These are phyloP conservation scores for Drosophila formosana DNA, from an alignment of 2,888 invertebrate genomes.

Conservation along the genomic window DNA sequence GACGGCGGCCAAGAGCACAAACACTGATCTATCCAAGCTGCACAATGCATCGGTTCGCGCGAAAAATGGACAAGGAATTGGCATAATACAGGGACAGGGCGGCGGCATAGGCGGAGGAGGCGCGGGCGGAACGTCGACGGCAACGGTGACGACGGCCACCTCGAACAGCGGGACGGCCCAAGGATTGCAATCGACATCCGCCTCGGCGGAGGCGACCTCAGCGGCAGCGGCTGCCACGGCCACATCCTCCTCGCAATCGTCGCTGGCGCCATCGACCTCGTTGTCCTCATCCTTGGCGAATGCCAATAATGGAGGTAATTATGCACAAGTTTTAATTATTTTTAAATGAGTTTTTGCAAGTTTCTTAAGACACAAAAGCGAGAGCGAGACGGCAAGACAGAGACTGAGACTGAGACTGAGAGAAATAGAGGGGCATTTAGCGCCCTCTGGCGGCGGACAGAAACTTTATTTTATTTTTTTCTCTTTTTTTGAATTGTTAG, in stretches of 20 bases:
- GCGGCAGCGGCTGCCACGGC: constrained; percentile 90
- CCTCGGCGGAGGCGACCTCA: constrained; percentile 85
- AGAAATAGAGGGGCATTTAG: constrained; percentile 44
- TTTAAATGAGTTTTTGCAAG: constrained; percentile 83
- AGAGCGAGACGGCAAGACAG: not conserved
- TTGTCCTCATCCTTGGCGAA: constrained; percentile 84
- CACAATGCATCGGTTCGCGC: constrained; percentile 88
- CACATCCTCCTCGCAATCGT: constrained; percentile 85
- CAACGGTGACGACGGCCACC: constrained; percentile 84
- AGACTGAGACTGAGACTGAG: not conserved
- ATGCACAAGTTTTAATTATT: constrained; percentile 84
- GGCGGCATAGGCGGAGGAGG: constrained; percentile 87
- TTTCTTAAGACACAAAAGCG: constrained; percentile 47
- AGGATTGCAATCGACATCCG: constrained; percentile 86
- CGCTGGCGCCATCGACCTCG: constrained; percentile 86
- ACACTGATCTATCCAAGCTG: constrained; percentile 90
- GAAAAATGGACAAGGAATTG: constrained; percentile 86
- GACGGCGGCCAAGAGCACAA: constrained; percentile 89
- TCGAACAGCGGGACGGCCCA: constrained; percentile 83
- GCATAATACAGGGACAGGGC: constrained; percentile 84
- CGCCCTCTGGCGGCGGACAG: constrained; percentile 43
- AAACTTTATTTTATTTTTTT: constrained; percentile 53
- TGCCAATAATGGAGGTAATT: constrained; percentile 85
- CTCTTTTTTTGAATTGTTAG: constrained; percentile 37
- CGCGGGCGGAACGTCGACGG: constrained; percentile 85